These are phyloP conservation scores for Dryococelus australis DNA, from an alignment of 2,888 invertebrate species.

Conservation along the genomic window DNA sequence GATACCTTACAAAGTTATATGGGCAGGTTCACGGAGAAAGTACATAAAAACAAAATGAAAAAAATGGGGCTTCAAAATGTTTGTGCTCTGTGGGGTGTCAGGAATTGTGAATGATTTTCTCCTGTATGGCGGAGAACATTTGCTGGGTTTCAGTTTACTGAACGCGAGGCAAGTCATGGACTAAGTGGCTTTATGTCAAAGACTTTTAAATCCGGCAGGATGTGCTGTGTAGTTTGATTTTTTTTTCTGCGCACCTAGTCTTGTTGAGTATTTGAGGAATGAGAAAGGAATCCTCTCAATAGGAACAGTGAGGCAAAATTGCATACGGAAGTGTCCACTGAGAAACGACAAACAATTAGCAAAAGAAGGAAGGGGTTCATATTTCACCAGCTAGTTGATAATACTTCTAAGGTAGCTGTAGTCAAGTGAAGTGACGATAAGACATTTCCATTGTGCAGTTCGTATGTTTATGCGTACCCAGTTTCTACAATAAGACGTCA, in stretches of 20 bases:
- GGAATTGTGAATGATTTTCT: conserved; percentile 28
- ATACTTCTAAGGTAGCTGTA: not conserved
- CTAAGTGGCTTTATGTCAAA: conserved; percentile 18
- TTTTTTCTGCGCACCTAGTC: conserved; percentile 7
- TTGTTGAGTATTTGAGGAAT: conserved; percentile 11
- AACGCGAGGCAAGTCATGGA: not conserved
- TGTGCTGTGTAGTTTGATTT: not conserved
- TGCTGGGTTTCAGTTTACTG: not conserved
- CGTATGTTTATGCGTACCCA: not conserved
- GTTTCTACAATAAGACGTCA: not conserved
- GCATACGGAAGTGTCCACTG: conserved; percentile 21
- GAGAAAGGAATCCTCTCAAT: conserved; percentile 21
- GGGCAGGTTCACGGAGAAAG: not conserved
- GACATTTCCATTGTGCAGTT: conserved; percentile 24
- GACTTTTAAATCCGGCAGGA: not conserved
- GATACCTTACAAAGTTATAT: not conserved
- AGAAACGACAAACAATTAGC: not conserved
- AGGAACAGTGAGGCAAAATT: conserved; percentile 13
- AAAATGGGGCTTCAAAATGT: conserved; percentile 27
- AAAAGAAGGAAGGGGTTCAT: conserved; percentile 1
- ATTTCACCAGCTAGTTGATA: not conserved
- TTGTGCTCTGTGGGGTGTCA: not conserved
- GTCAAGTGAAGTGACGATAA: conserved; percentile 27
- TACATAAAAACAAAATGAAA: not conserved
- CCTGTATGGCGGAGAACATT: conserved; percentile 6